Percentiles rank a stretch among this genome's conserved stretches.
Conservation (phyloP, 1,140 invertebrate genomes). For the Bombus ignitus region DNA sequence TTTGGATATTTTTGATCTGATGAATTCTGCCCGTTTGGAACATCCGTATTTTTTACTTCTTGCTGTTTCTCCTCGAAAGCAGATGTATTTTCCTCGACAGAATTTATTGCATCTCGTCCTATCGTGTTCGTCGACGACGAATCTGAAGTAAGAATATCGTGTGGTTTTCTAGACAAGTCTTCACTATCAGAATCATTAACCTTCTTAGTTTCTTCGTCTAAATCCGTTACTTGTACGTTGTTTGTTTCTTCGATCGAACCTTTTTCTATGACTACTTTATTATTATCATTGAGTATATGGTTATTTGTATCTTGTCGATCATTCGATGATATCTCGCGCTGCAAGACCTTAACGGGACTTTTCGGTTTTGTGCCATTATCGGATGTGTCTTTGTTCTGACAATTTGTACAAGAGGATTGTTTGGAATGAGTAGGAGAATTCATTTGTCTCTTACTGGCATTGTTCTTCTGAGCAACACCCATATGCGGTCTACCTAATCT, state of each 20-base stretch:
- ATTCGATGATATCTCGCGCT: conserved; percentile 51
- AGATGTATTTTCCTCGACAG: neutral
- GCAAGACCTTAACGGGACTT: conserved; percentile 69
- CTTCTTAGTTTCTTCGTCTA: conserved; percentile 70
- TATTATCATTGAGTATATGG: conserved; percentile 32
- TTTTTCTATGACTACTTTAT: conserved; percentile 32
- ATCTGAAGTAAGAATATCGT: conserved; percentile 9
- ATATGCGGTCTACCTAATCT: conserved; percentile 59
- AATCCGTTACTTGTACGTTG: conserved; percentile 67
- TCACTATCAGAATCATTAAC: conserved; percentile 17
- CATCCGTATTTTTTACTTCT: conserved; percentile 42
- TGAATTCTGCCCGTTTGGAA: conserved; percentile 25
- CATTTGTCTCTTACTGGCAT: conserved; percentile 64
- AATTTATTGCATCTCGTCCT: neutral
- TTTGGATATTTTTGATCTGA: conserved; percentile 37
- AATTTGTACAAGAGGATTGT: conserved; percentile 57
- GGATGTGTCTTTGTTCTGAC: conserved; percentile 54
- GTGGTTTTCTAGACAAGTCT: conserved; percentile 14
- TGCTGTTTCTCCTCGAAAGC: conserved; percentile 35
- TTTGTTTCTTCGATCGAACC: conserved; percentile 51
- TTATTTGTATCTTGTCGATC: conserved; percentile 51
- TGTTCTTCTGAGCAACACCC: conserved; percentile 70
- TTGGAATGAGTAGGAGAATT: conserved; percentile 68
- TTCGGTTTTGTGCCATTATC: conserved; percentile 56
- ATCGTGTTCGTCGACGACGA: neutral